Evolutionary conservation across 2,888 invertebrate genomes (phyloP).

Genomic region (Azorinus chamasolen): DNA sequence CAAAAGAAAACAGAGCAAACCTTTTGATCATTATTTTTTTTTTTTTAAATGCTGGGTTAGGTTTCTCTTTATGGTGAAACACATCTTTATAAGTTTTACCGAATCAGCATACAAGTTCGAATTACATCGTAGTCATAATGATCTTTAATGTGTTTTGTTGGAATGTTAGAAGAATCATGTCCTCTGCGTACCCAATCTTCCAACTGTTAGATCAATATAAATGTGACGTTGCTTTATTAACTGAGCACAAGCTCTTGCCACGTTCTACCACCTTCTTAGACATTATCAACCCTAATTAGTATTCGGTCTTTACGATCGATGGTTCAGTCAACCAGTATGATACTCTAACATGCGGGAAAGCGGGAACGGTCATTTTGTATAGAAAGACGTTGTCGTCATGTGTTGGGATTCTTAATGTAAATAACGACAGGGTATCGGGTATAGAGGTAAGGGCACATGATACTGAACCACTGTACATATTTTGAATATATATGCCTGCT

Average conservation of each 20-base stretch:
- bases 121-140: neutral
- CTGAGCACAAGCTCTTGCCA: constrained; percentile 12
- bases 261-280: neutral
- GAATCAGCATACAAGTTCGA: too few species aligned
- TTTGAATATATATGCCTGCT: constrained; percentile 1
- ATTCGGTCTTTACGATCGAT: neutral
- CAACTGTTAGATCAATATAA: constrained; percentile 3
- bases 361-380: neutral
- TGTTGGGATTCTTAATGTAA: too few species aligned
- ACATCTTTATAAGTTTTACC: too few species aligned
- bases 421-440: constrained; percentile 1
- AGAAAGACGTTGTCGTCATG: neutral
- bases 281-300: neutral
- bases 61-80: too few species aligned
- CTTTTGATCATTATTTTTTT: too few species aligned
- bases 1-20: too few species aligned
- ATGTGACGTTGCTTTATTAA: constrained; percentile 9
- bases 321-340: neutral
- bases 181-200: constrained; percentile 2
- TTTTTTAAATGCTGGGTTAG: too few species aligned
- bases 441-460: neutral
- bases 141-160: neutral
- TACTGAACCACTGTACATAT: neutral
- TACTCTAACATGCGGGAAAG: constrained; percentile 14
- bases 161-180: constrained; percentile 19